Conservation (phyloP, 2,797 vertebrate species). For the Chelon labrosus region DNA sequence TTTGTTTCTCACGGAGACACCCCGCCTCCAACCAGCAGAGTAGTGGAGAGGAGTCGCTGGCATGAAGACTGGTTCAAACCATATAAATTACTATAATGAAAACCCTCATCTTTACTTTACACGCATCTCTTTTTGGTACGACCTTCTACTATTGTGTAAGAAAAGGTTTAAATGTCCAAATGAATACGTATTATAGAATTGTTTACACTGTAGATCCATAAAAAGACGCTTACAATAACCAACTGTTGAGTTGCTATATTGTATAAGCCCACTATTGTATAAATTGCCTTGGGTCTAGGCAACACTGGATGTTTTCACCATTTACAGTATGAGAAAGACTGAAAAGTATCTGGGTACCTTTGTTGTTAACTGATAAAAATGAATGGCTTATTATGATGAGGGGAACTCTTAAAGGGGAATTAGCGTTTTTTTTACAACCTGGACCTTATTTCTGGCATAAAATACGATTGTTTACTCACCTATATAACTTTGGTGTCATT, state of each 20-base stretch:
- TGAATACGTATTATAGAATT: not conserved
- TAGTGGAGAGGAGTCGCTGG: not conserved
- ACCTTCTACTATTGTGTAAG: not conserved
- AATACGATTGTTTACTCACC: no score
- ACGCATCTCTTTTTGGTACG: not conserved
- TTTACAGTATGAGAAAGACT: not conserved
- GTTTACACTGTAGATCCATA: not conserved
- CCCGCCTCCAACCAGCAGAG: conserved; percentile 30
- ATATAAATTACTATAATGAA: conserved; percentile 18
- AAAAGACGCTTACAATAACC: not conserved
- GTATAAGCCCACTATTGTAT: not conserved
- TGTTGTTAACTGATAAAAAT: not conserved
- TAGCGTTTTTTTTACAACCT: no score
- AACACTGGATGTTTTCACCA: not conserved
- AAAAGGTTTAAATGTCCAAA: not conserved
- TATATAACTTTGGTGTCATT: no score
- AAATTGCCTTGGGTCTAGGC: not conserved
- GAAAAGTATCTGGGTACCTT: not conserved
- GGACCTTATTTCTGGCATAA: no score
- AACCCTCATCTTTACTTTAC: conserved; percentile 13
- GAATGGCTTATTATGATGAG: not conserved
- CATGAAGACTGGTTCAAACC: conserved; percentile 24
- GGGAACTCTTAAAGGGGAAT: no score
- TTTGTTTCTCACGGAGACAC: conserved; percentile 65
- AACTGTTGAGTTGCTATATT: not conserved